Evolutionary conservation across 2,797 vertebrate genomes (phyloP).

Genomic region (Labroides dimidiatus): DNA sequence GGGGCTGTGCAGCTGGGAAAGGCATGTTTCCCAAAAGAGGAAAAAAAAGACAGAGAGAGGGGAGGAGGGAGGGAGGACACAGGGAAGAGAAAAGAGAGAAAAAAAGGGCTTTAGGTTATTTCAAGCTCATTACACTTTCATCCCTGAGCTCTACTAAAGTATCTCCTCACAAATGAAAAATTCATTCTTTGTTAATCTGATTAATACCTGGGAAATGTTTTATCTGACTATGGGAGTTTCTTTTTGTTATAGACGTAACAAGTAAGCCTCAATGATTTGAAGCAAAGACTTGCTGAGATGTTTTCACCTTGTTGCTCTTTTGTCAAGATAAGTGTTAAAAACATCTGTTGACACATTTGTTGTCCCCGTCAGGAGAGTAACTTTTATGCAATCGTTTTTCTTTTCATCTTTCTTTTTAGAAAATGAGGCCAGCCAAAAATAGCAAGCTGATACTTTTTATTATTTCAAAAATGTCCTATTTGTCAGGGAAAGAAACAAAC

Average conservation of each 20-base stretch:
- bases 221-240: conserved; percentile 33
- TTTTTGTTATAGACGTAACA: conserved; percentile 10
- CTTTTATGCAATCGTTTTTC: background rate
- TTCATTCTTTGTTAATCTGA: conserved; percentile 53
- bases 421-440: conserved; percentile 12
- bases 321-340: conserved; percentile 1
- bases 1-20: conserved; percentile 90
- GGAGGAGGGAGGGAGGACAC: conserved; percentile 72
- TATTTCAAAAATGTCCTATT: background rate
- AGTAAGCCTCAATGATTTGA: conserved; percentile 20
- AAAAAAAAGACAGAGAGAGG: conserved; percentile 69
- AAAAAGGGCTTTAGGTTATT: conserved; percentile 79
- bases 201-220: conserved; percentile 51
- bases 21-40: conserved; percentile 88
- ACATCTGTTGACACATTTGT: conserved; percentile 24
- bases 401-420: background rate
- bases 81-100: conserved; percentile 70
- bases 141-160: conserved; percentile 71
- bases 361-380: conserved; percentile 21
- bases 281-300: background rate
- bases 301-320: background rate
- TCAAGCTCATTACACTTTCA: conserved; percentile 84
- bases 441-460: conserved; percentile 1
- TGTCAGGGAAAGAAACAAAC: background rate
- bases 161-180: conserved; percentile 68